Evolutionary conservation across 2,113 vertebrate genomes (phyloP).

Genomic region (Scopus umbretta): DNA sequence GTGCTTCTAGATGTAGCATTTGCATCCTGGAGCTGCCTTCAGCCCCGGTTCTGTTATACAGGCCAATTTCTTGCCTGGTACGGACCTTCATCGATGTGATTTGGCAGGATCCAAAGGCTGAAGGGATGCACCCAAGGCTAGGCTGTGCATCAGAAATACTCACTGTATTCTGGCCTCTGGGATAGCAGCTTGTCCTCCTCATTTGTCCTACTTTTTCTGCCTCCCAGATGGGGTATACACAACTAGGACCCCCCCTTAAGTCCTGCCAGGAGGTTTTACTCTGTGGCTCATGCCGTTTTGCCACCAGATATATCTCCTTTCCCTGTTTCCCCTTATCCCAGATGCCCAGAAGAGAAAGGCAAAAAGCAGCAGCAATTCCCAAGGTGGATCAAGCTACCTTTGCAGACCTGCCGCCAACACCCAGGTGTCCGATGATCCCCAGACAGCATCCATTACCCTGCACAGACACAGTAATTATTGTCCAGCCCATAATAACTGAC

Average conservation of each 20-base stretch:
- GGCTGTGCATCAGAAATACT: neutral
- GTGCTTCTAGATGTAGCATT: neutral
- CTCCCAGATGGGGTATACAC: neutral
- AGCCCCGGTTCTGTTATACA: neutral
- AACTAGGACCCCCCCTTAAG: neutral
- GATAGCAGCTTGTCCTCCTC: neutral
- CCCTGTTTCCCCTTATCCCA: neutral
- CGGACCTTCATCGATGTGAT: accelerated
- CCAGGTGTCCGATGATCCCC: neutral
- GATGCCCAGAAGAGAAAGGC: neutral
- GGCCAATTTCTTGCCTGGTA: accelerated
- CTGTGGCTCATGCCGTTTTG: neutral
- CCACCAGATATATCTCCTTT: neutral
- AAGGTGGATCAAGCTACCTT: neutral
- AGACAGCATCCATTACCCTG: neutral
- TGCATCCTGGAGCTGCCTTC: neutral
- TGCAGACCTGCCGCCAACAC: neutral
- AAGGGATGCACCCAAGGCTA: too few relatives aligned
- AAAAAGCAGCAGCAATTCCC: neutral
- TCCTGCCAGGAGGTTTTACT: neutral
- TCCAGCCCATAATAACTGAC: conserved; percentile 16
- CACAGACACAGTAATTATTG: conserved; percentile 4
- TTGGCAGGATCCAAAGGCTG: neutral
- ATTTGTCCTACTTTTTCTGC: neutral
- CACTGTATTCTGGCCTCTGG: neutral